Evolutionary conservation across 2,113 vertebrate genomes (phyloP).

Genomic region (Colaptes auratus): DNA sequence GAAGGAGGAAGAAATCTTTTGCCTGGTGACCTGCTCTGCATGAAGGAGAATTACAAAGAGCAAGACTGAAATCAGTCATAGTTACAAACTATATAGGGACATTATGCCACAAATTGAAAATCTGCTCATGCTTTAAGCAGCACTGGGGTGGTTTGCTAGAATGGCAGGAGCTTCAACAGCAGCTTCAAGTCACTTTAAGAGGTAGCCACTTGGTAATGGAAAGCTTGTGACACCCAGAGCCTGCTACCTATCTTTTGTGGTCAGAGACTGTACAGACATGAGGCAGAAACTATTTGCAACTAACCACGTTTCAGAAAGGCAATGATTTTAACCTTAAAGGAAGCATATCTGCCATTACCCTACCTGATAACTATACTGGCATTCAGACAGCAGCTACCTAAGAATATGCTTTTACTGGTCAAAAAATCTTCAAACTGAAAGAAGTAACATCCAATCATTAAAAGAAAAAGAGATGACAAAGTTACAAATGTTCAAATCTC

Average conservation of each 20-base stretch:
- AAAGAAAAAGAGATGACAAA: conserved; percentile 51
- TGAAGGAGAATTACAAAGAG: neutral
- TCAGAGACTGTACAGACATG: neutral
- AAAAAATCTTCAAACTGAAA: conserved; percentile 43
- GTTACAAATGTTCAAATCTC: conserved; percentile 38
- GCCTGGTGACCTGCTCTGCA: neutral
- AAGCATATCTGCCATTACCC: neutral
- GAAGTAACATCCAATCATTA: conserved; percentile 22
- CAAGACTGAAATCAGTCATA: neutral
- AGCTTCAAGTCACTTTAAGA: neutral
- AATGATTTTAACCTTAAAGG: neutral
- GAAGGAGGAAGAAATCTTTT: neutral
- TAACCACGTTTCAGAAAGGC: neutral
- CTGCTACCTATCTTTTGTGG: neutral
- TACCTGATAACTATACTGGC: neutral
- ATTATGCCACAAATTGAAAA: neutral
- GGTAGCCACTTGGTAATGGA: neutral
- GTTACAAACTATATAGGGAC: neutral
- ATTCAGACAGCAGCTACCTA: neutral
- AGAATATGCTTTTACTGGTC: neutral
- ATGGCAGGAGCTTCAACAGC: neutral
- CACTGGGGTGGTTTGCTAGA: neutral
- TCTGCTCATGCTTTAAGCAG: neutral
- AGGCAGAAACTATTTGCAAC: neutral
- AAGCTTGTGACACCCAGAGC: neutral